Evolutionary conservation across 2,113 vertebrate species (phyloP), one percentile per base, ranked within the genome.

Genomic region (Chrysochloris asiatica): DNA sequence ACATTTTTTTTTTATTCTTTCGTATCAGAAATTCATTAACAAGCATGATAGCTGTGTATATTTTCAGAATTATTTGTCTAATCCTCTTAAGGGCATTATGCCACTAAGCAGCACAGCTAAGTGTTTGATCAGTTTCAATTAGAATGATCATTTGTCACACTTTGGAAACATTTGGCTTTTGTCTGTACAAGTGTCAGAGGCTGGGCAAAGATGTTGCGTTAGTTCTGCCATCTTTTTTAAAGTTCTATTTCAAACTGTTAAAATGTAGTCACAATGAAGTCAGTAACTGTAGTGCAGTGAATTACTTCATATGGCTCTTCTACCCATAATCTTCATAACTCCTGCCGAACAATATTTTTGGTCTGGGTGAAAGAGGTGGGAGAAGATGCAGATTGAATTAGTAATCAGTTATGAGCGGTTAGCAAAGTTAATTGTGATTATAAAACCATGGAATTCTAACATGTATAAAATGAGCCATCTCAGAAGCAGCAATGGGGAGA

Each of bases 51-150:
- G 79, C 75, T 96, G 95, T 95, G 85, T 92, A 71, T 93, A 89
- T 96, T 96, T 96, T 83, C 84, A 88, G 84, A 94, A 94, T 91
- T 93, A 73, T 95, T 95, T 93, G 89, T 93, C 69, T 96, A 92
- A 96, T 96, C 95, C 90, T 96, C 94, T 95, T 96, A 96, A 83
- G 87, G 30, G 75, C 86, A 96, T 96, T 94, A 92, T 86, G 61
- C 43, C 56, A 89, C 86, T 89, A 86, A 96, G 86, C 88, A 94
- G 88, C 78, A 77, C 41, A 56, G 77, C 88, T 94, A 92, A 94
- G 90, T 94, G 91, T 95, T 96, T 96, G 94, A 88, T 95, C 92
- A 93, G 78, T 97, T 95, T 93, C 91, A 96, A 96, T 96, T 94
- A 95, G 86, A 92, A 69, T 3, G 59, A 48, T 95, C 84, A 96